These are phyloP conservation scores for Ctenodactylus gundi DNA, from an alignment of 2,113 vertebrate species.

Conservation along the genomic window DNA sequence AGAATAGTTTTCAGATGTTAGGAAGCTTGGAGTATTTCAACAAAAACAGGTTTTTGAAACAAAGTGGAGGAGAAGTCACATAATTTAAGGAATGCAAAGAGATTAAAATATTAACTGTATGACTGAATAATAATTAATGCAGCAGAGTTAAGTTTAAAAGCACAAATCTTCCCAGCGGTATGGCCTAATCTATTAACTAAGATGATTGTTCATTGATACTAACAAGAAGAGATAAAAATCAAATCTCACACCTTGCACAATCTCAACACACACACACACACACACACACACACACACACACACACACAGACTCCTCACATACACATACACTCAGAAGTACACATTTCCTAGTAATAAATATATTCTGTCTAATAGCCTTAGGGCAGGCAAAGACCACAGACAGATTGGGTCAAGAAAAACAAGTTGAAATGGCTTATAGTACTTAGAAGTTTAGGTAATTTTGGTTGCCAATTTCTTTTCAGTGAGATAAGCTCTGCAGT, in stretches of 20 bases:
- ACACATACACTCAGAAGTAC: neutral
- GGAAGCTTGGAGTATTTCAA: neutral
- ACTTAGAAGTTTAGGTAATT: neutral
- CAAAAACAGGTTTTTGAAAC: neutral
- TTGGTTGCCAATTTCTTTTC: neutral
- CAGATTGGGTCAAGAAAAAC: neutral
- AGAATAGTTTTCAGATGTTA: neutral
- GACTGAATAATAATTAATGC: too few relatives aligned
- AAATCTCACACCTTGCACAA: neutral
- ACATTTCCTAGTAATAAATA: neutral
- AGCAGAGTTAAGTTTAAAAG: rapidly evolving
- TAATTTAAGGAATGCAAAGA: neutral
- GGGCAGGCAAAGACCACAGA: neutral
- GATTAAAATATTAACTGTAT: too few relatives aligned
- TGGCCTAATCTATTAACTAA: too few relatives aligned
- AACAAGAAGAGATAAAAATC: neutral
- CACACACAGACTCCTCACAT: too few relatives aligned
- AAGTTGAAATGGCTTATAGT: neutral
- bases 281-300: neutral
- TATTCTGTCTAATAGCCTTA: neutral
- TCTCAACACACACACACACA: rapidly evolving
- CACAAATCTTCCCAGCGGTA: rapidly evolving
- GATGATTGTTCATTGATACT: neutral
- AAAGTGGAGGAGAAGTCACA: neutral
- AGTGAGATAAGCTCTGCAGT: neutral